Percentiles rank a stretch among this genome's conserved stretches.
Evolutionary conservation across 2,113 vertebrate species (phyloP).

Genomic region (Carettochelys insculpta): DNA sequence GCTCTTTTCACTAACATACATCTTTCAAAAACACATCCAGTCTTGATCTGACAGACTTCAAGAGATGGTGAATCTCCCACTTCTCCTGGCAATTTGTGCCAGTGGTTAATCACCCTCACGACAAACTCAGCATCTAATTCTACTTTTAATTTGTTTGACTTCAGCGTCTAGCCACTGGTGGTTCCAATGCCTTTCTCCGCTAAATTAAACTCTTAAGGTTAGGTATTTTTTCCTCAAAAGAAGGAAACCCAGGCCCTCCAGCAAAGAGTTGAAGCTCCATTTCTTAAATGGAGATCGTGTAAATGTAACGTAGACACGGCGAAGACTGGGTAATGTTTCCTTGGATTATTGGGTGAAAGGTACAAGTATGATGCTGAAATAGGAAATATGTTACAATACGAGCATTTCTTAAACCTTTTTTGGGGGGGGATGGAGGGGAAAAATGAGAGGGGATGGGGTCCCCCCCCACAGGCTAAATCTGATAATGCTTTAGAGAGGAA

Average conservation of each 20-base stretch:
- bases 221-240: neutral
- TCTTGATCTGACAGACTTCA: neutral
- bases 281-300: neutral
- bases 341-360: too few species aligned
- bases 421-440: too few species aligned
- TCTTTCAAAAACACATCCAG: neutral
- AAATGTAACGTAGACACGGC: neutral
- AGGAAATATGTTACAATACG: neutral
- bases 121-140: neutral
- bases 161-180: slow-evolving; percentile 3
- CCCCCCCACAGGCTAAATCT: too few species aligned
- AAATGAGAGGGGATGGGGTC: too few species aligned
- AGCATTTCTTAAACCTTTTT: neutral
- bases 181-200: neutral
- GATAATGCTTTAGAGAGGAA: neutral
- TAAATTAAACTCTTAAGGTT: neutral
- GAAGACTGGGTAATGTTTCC: neutral
- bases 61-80: neutral
- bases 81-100: neutral
- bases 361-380: neutral
- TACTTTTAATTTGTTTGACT: neutral
- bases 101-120: neutral
- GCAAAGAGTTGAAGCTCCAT: neutral
- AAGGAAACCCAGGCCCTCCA: neutral
- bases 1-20: neutral